phyloP scores from a whole-genome alignment of 1,140 invertebrate species.

The Ctenoplectra terminalis region DNA sequence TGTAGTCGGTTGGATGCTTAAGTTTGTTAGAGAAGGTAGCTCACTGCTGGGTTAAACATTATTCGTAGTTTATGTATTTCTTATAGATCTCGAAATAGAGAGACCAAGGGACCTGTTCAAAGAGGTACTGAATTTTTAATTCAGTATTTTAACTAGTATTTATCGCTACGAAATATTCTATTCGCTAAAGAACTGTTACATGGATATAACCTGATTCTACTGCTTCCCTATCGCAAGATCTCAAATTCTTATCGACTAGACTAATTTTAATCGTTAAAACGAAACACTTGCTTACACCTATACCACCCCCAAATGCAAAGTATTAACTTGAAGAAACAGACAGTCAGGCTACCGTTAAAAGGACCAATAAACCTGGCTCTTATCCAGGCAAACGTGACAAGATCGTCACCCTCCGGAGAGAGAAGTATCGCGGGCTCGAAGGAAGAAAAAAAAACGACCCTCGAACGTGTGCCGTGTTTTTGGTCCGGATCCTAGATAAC shows the following conservation, averaged over 20 bases:
- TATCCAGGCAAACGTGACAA: slow-evolving; percentile 54
- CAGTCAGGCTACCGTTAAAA: background rate
- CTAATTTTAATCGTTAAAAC: no score
- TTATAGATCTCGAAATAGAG: no score
- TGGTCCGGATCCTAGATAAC: slow-evolving; percentile 71
- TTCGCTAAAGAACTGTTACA: no score
- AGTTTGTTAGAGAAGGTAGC: no score
- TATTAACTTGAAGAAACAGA: background rate
- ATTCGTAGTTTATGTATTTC: background rate
- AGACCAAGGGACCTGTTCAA: no score
- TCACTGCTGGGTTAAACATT: background rate
- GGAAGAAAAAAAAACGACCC: slow-evolving; percentile 42
- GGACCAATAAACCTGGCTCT: slow-evolving; percentile 39
- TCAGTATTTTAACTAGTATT: no score
- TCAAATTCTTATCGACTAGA: no score
- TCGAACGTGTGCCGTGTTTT: slow-evolving; percentile 62
- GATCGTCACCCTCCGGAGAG: slow-evolving; percentile 41
- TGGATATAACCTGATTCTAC: no score
- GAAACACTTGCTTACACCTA: no score
- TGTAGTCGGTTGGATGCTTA: background rate
- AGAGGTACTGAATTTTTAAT: no score
- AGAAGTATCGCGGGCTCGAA: slow-evolving; percentile 19
- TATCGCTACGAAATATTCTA: no score
- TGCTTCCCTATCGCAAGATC: no score
- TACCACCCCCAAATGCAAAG: background rate